These are phyloP conservation scores for Thymelicus sylvestris DNA, from an alignment of 2,888 invertebrate genomes.

Conservation along the genomic window DNA sequence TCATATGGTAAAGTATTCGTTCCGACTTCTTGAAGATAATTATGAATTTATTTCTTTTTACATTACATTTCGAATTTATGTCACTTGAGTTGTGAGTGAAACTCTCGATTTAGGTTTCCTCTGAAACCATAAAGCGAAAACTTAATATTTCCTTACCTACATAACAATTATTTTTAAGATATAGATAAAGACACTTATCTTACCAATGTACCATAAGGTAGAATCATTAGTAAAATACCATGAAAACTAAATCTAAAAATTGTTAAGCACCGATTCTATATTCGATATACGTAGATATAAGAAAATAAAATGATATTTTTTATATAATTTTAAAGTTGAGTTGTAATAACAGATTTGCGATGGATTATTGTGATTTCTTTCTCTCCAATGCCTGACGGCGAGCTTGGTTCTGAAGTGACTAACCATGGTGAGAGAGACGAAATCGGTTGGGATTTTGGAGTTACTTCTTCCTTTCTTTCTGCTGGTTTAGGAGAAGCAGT, in stretches of 20 bases:
- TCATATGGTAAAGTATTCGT: too few species aligned
- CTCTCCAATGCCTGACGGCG: slow-evolving; percentile 86
- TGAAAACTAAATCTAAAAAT: background rate
- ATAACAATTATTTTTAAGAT: background rate
- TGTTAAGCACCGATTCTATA: slow-evolving; percentile 30
- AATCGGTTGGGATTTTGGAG: slow-evolving; percentile 85
- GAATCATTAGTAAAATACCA: slow-evolving; percentile 10
- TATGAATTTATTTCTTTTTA: background rate
- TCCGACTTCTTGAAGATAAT: too few species aligned
- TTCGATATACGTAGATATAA: background rate
- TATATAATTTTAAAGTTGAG: slow-evolving; percentile 83
- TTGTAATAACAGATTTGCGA: slow-evolving; percentile 94
- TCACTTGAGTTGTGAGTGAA: background rate
- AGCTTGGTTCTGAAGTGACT: slow-evolving; percentile 89
- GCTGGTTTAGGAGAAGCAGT: slow-evolving; percentile 74
- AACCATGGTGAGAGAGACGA: slow-evolving; percentile 93
- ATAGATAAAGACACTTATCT: slow-evolving; percentile 44
- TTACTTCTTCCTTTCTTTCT: slow-evolving; percentile 78
- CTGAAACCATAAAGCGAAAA: slow-evolving; percentile 67
- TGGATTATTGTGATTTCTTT: slow-evolving; percentile 89
- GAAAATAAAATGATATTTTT: background rate
- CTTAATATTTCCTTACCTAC: slow-evolving; percentile 9
- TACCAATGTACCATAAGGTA: background rate
- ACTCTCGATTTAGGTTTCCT: slow-evolving; percentile 73
- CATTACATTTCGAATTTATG: background rate